phyloP scores from a whole-genome alignment of 2,888 invertebrate genomes.

The Netelia virgata region DNA sequence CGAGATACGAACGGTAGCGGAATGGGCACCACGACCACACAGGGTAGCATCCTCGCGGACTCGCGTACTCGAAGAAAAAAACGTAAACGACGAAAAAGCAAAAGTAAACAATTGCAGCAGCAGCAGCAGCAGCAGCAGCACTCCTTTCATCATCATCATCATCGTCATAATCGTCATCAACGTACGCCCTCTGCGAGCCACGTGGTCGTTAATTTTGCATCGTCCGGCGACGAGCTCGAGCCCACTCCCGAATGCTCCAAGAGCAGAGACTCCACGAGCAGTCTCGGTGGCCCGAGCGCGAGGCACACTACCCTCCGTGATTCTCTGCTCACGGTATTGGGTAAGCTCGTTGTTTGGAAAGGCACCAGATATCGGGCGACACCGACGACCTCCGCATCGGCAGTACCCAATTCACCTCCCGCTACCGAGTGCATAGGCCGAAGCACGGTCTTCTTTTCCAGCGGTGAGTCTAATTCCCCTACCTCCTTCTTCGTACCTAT shows the following conservation, averaged over 20 bases:
- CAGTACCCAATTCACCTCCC: constrained; percentile 84
- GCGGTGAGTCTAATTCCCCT: constrained; percentile 78
- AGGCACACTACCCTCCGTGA: constrained; percentile 87
- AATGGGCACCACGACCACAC: constrained; percentile 76
- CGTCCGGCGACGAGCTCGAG: constrained; percentile 78
- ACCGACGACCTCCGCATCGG: constrained; percentile 85
- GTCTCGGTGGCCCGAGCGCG: constrained; percentile 80
- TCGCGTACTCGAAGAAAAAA: constrained; percentile 76
- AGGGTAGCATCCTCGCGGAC: constrained; percentile 70
- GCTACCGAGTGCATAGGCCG: constrained; percentile 87
- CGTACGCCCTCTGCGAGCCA: constrained; percentile 76
- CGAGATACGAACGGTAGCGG: constrained; percentile 65
- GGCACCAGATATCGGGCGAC: constrained; percentile 85
- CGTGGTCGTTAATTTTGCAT: constrained; percentile 78
- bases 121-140: constrained; percentile 57
- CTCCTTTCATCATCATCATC: constrained; percentile 30
- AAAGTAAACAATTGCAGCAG: constrained; percentile 75
- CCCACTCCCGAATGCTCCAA: constrained; percentile 80
- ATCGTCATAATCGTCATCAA: constrained; percentile 40
- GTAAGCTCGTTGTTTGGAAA: constrained; percentile 88
- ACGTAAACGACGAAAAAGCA: constrained; percentile 79
- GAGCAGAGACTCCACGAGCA: constrained; percentile 82
- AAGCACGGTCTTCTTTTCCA: constrained; percentile 82
- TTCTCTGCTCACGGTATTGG: constrained; percentile 88
- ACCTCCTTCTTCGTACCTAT: background rate